Base-by-base conservation (phyloP, 2,113 vertebrate genomes). In the Xyrauchen texanus region DNA sequence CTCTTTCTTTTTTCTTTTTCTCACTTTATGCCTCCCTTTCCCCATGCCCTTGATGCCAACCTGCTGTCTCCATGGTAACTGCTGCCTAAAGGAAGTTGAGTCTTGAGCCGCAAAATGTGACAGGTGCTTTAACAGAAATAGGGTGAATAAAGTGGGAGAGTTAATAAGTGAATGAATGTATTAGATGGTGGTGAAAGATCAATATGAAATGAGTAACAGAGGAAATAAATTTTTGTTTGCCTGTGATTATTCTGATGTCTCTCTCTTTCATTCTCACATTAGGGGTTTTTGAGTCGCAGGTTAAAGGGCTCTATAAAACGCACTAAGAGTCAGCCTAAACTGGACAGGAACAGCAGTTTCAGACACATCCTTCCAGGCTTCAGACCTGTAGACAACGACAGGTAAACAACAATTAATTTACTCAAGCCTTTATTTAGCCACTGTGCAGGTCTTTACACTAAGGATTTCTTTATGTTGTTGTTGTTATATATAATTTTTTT, bases 291-390 rank as follows among this genome's bases (percentile, higher is more conserved):
- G 7, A 92, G 92, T 88, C 90, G 90, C 7, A 89, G 91, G 79
- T 84, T 99, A 86, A 99, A 99, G 89, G 97, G 97, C 87, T 99
- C 97, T 84, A 99, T 99, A 93, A 99, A 99, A 89, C 94, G 96
- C 88, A 99, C 97, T 90, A 99, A 99, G 94, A 99, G 97, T 92
- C 97, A 99, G 86, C 96, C 97, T 87, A 98, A 98, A 90, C 96
- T 99, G 45, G 97, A 99, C 83, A 94, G 96, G 85, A 98, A 97
- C 96, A 97, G 96, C 95, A 99, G 97, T 93, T 99, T 99, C 93
- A 94, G 96, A 84, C 96, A 98, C 95, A 95, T 99, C 89, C 92
- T 99, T 71, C 97, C 97, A 75, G 95, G 95, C 85, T 97, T 98
- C 94, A 95, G 96, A 92, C 97, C 92, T 5, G 92, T 93, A 77